phyloP scores from a whole-genome alignment of 1,140 invertebrate genomes.

The Pseudomyrmex flavicornis region DNA sequence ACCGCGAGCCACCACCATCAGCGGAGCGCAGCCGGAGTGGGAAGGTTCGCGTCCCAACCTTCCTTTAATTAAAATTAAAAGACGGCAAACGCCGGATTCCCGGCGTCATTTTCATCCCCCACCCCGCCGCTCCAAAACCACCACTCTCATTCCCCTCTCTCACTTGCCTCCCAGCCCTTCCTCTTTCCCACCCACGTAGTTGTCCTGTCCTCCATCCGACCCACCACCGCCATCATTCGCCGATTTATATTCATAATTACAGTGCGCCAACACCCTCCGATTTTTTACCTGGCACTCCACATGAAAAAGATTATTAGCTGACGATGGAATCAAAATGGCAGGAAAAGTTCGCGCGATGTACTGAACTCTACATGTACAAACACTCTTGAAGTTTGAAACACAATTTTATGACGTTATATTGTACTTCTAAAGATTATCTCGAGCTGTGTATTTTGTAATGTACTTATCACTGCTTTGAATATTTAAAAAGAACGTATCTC shows the following conservation, averaged over 20 bases:
- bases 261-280: constrained; percentile 54
- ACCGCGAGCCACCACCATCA: constrained; percentile 50
- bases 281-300: constrained; percentile 76
- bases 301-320: constrained; percentile 78
- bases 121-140: constrained; percentile 51
- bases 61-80: constrained; percentile 85
- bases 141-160: constrained; percentile 43
- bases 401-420: constrained; percentile 60
- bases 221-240: constrained; percentile 69
- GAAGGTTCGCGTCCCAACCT: constrained; percentile 63
- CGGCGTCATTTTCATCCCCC: constrained; percentile 76
- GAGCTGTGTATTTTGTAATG: not conserved
- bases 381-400: constrained; percentile 48
- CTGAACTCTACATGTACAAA: constrained; percentile 37
- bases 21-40: not conserved
- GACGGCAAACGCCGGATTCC: constrained; percentile 79
- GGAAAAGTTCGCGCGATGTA: constrained; percentile 69
- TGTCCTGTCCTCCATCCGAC: constrained; percentile 53
- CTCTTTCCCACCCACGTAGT: constrained; percentile 62
- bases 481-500: constrained; percentile 2
- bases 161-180: constrained; percentile 19
- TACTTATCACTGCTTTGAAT: not conserved
- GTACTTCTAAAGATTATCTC: constrained; percentile 16
- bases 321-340: constrained; percentile 77
- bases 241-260: constrained; percentile 85